Evolutionary conservation across 2,888 invertebrate genomes (phyloP).

Genomic region (Drosophila yooni): DNA sequence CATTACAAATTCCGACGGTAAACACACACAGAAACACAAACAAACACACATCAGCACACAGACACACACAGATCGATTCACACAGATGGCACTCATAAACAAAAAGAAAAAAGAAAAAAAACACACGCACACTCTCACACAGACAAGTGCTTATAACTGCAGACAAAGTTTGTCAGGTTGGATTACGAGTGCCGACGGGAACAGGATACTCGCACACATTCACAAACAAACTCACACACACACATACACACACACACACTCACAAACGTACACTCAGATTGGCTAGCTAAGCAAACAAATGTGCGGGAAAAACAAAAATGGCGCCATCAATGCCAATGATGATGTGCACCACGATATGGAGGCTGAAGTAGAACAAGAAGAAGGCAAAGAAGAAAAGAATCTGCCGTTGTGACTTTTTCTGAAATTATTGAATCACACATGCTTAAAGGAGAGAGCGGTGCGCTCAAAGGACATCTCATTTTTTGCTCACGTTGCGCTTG

Average conservation of each 20-base stretch:
- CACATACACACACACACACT: not conserved
- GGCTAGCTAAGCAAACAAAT: conserved; percentile 59
- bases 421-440: conserved; percentile 58
- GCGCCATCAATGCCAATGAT: conserved; percentile 75
- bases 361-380: conserved; percentile 10
- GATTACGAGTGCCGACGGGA: conserved; percentile 55
- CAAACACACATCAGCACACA: conserved; percentile 29
- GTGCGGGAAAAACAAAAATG: conserved; percentile 70
- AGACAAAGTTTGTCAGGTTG: conserved; percentile 77
- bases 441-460: not conserved
- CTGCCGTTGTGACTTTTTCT: conserved; percentile 37
- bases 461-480: conserved; percentile 26
- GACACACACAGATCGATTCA: conserved; percentile 45
- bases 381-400: not conserved
- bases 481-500: conserved; percentile 43
- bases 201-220: conserved; percentile 34
- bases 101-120: not conserved
- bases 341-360: conserved; percentile 39
- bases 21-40: conserved; percentile 60
- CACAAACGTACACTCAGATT: conserved; percentile 43
- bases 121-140: conserved; percentile 8
- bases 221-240: conserved; percentile 6
- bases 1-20: conserved; percentile 76
- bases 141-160: conserved; percentile 51
- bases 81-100: conserved; percentile 31